A percentile compares a stretch with the other conserved stretches of the same genome.
These are phyloP conservation scores for Trochalopteron elliotii DNA, from an alignment of 2,113 vertebrate species.

Conservation along the genomic window DNA sequence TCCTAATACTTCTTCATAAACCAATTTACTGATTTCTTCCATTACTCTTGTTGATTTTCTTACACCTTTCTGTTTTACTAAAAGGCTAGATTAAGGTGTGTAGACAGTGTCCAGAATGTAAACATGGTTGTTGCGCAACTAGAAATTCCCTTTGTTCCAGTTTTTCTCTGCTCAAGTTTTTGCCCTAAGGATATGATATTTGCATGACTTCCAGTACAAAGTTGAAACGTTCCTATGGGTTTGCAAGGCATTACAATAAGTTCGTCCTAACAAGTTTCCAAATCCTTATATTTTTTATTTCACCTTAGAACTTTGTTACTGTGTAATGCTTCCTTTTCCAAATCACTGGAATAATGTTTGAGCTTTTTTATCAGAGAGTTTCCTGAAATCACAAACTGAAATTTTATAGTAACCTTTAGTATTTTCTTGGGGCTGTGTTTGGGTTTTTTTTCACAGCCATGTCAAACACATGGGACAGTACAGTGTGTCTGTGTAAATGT, in stretches of 20 bases:
- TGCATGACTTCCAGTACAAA: background rate
- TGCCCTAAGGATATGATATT: background rate
- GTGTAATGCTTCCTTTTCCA: background rate
- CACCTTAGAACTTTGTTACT: background rate
- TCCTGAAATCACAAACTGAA: background rate
- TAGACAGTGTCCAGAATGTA: background rate
- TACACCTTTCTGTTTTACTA: background rate
- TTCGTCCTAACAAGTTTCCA: background rate
- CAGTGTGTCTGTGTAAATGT: background rate
- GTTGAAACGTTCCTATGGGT: background rate
- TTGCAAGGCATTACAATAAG: background rate
- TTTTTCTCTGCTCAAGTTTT: background rate
- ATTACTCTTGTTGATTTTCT: background rate
- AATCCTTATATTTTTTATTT: background rate
- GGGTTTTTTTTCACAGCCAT: accelerated
- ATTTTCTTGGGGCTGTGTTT: background rate
- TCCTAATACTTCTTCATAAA: background rate
- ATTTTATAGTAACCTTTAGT: background rate
- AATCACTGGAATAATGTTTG: background rate
- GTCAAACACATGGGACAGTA: background rate
- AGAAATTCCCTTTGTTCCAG: background rate
- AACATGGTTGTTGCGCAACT: background rate
- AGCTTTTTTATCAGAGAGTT: background rate
- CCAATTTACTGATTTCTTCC: background rate
- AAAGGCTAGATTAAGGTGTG: background rate